Base-by-base conservation (phyloP, 1,140 invertebrate species). In the Saccostrea echinata region DNA sequence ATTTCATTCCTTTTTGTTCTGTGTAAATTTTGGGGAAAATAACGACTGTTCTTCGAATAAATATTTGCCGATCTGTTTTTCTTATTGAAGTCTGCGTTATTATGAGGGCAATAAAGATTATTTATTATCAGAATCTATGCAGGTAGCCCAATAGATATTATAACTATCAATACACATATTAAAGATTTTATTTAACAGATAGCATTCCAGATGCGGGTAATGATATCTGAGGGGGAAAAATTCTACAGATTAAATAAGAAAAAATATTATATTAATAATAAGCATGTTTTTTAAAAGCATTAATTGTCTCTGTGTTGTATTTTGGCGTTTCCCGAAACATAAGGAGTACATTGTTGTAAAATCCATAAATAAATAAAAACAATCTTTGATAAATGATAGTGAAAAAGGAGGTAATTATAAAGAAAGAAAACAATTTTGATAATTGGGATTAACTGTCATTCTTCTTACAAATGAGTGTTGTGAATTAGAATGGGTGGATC, bases 31-130 rank as follows among this genome's bases (percentile, higher is more conserved):
- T 76, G 24, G 68, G 68, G 27, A 76, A 30, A 30, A 76, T 76
- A 30, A 76, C 68, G 27, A 35, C 68, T 76, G 68, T 35, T 33
- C 68, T 76, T 30, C 68, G 27, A 76, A 76, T 76, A 76, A 76
- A 76, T 76, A 76, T 76, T 76, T 76, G 68, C 68, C 68, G 33
- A 76, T 76, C 68, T 76, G 68, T 76, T 76, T 76, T 64, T 64
- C 57, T 64, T n/a, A 24, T 64, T 64, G 16, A 64, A 64, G 57
- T 24, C 24, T 76, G 27, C 16, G 16, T 18, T 35, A 76, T 76
- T 76, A 33, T 76, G 68, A 30, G 30, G 68, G 27, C 68, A 76
- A 76, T 76, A 33, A 30, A 76, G 8, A 30, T 27, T 30, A 33
- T 76, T 76, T 76, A 76, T 76, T 76, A 76, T 30, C 68, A 16